These are phyloP conservation scores for Heloderma charlesbogerti DNA, from an alignment of 2,113 vertebrate genomes.

Conservation along the genomic window DNA sequence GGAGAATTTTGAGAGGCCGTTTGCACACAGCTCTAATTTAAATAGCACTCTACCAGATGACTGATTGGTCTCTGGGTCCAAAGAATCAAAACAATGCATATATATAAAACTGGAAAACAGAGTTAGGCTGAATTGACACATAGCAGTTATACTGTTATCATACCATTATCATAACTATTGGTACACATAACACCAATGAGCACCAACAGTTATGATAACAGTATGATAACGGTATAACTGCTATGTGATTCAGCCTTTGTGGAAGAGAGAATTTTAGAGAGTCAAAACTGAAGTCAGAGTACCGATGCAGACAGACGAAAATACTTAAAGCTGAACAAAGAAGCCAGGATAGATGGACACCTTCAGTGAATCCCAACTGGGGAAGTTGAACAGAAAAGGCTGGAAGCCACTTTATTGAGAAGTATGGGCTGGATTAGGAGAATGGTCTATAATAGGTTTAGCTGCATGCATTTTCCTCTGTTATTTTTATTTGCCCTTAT, in stretches of 20 bases:
- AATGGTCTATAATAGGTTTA: background rate
- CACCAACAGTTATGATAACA: no score
- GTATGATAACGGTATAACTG: no score
- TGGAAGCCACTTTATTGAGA: background rate
- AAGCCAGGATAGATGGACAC: background rate
- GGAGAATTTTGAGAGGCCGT: no score
- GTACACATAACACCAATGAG: no score
- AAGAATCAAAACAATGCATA: background rate
- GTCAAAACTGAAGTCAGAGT: background rate
- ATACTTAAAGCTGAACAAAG: background rate
- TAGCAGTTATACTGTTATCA: no score
- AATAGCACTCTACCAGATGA: no score
- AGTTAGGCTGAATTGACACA: no score
- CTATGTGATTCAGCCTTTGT: no score
- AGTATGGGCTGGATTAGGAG: background rate
- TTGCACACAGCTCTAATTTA: no score
- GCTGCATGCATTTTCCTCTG: background rate
- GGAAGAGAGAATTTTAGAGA: background rate
- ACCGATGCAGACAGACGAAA: background rate
- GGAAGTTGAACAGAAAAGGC: no score
- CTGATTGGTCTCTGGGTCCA: no score
- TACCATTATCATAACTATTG: no score
- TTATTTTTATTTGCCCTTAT: background rate
- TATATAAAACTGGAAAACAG: background rate
- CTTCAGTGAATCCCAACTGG: background rate